phyloP scores from a whole-genome alignment of 2,888 invertebrate genomes.

The Bruchidius siliquastri region DNA sequence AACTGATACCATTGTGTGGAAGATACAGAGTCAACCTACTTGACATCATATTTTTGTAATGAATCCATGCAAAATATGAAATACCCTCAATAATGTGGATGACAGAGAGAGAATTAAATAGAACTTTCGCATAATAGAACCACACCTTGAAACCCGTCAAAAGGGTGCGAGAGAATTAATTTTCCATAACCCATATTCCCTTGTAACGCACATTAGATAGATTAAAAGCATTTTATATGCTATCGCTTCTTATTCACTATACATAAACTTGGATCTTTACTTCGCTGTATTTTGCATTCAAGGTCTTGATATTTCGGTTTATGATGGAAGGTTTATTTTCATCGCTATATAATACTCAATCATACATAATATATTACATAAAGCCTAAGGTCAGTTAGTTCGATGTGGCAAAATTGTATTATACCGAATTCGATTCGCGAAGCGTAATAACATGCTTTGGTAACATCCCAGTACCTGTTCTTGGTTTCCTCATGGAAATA shows the following conservation, averaged over 20 bases:
- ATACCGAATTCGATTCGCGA: not conserved
- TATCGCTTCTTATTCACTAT: not conserved
- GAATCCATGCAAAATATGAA: no score
- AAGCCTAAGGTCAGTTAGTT: not conserved
- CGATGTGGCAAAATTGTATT: not conserved
- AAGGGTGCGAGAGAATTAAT: not conserved
- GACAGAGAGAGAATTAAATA: not conserved
- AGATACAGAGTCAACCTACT: no score
- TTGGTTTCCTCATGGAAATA: no score
- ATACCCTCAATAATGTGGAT: no score
- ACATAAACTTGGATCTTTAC: not conserved
- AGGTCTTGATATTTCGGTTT: not conserved
- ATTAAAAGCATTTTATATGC: not conserved
- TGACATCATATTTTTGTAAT: no score
- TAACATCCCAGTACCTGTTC: no score
- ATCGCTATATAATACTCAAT: not conserved
- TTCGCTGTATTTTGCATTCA: not conserved
- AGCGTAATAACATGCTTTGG: no score
- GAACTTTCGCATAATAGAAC: not conserved
- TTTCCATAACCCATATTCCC: not conserved
- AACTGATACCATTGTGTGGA: no score
- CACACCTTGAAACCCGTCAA: not conserved
- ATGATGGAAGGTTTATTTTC: not conserved
- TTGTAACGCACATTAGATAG: not conserved
- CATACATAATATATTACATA: not conserved